Percentiles rank a stretch among this genome's conserved stretches.
phyloP scores from a whole-genome alignment of 1,140 invertebrate genomes.

The Brachystomella parvula region DNA sequence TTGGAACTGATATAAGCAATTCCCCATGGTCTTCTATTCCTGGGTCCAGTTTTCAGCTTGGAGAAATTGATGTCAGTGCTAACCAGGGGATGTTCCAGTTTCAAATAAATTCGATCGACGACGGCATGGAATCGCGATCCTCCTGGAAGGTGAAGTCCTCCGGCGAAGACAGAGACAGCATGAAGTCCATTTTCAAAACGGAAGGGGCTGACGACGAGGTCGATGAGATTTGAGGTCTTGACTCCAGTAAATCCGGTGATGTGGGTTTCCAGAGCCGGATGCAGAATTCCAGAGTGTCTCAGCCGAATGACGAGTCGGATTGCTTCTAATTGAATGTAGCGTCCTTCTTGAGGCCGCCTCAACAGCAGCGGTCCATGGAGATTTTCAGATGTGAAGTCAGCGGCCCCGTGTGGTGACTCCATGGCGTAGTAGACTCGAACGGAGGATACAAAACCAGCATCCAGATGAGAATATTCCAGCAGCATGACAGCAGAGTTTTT shows the following conservation, averaged over 20 bases:
- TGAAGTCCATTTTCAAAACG: not conserved
- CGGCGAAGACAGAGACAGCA: not conserved
- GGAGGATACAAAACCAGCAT: not conserved
- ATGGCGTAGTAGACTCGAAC: not conserved
- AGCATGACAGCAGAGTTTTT: no score
- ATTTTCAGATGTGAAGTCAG: not conserved
- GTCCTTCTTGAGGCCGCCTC: no score
- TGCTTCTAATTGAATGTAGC: not conserved
- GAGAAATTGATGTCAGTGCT: not conserved
- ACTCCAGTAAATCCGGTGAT: not conserved
- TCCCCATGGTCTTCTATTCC: not conserved
- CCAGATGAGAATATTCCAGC: no score
- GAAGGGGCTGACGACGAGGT: not conserved
- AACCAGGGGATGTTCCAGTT: not conserved
- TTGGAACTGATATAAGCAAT: not conserved
- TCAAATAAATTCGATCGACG: not conserved
- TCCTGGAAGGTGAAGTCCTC: not conserved
- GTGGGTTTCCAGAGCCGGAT: not conserved
- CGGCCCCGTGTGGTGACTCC: no score
- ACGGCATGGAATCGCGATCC: not conserved
- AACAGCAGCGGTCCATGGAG: not conserved
- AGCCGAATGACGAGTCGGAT: not conserved
- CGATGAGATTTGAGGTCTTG: not conserved
- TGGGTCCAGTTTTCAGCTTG: not conserved
- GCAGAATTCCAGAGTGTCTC: not conserved